Percentiles rank a stretch among this genome's conserved stretches.
Conservation (phyloP, 2,888 invertebrate genomes). For the Zele albiditarsus region DNA sequence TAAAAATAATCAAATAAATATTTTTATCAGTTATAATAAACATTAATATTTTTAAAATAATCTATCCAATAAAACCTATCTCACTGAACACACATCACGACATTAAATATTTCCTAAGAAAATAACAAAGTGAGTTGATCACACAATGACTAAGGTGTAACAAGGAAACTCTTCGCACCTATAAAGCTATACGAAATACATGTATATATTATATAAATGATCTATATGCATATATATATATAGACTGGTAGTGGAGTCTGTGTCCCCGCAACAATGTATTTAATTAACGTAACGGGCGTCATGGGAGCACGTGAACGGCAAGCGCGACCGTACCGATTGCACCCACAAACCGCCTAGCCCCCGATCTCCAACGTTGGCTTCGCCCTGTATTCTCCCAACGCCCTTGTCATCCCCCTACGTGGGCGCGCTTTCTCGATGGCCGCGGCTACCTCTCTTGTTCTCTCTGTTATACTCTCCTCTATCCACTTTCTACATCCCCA, state of each 20-base stretch:
- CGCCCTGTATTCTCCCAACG: neutral
- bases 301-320: constrained; percentile 62
- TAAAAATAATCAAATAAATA: no score
- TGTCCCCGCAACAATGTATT: constrained; percentile 74
- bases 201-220: constrained; percentile 44
- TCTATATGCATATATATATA: neutral
- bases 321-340: constrained; percentile 66
- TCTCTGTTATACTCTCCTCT: constrained; percentile 48
- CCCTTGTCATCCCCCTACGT: constrained; percentile 41
- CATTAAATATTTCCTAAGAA: no score
- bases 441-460: constrained; percentile 49
- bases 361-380: constrained; percentile 58
- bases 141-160: neutral
- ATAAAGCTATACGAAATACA: constrained; percentile 67
- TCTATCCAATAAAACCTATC: no score
- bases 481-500: constrained; percentile 18
- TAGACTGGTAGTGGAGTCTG: constrained; percentile 56
- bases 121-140: no score
- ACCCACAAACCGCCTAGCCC: constrained; percentile 66
- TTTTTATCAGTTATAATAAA: no score
- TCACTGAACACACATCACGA: no score
- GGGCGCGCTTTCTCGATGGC: constrained; percentile 48
- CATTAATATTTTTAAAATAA: no score
- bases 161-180: constrained; percentile 61
- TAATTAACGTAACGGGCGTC: constrained; percentile 72